Base-by-base conservation (phyloP, 2,113 vertebrate species). In the Ailuropoda melanoleuca region DNA sequence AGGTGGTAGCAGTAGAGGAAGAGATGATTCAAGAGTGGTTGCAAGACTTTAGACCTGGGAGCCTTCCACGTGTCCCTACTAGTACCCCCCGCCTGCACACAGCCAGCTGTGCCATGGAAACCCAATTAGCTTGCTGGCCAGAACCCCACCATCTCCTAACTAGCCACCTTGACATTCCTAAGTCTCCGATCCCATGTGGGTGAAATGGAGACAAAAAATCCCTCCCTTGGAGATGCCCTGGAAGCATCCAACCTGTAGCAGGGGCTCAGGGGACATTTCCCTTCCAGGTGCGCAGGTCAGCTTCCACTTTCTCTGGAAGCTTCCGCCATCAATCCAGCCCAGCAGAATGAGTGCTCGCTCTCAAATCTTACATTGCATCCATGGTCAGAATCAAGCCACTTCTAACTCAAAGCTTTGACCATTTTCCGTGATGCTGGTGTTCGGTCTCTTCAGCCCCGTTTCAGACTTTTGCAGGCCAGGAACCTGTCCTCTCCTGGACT, bases 1-100 rank as follows among this genome's bases (percentile, higher is more conserved):
- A 48, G 29, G 31, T 34, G 18, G 29, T 37, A 34, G 62, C 37
- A 34, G 10, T 0, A 74, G 75, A 83, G 24, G 64, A 24, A 83
- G 74, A 64, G 17, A 93, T 39, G 39, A 37, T 18, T 39, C 3
- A 1, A 74, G 5, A 15, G 9, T 4, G 48, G 50, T 37, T 6
- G 37, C 17, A 26, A 48, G 46, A n/a, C 72, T 34, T 50, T 56
- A 0, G 37, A 43, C 48, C 2, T 0, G 26, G 11, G 2, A 1
- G 3, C 18, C 53, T 55, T 29, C 53, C 21, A 10, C 48, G 15
- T 0, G 56, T 17, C 50, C 74, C 13, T 31, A 58, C 8, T 37
- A 8, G 1, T n/a, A 37, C 17, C 66, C 24, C 17, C 66, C 66
- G 15, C 50, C 37, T 23, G 26, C 26, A n/a, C 26, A 39, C 3